phyloP scores from a whole-genome alignment of 2,113 vertebrate genomes.

The Micromys minutus region DNA sequence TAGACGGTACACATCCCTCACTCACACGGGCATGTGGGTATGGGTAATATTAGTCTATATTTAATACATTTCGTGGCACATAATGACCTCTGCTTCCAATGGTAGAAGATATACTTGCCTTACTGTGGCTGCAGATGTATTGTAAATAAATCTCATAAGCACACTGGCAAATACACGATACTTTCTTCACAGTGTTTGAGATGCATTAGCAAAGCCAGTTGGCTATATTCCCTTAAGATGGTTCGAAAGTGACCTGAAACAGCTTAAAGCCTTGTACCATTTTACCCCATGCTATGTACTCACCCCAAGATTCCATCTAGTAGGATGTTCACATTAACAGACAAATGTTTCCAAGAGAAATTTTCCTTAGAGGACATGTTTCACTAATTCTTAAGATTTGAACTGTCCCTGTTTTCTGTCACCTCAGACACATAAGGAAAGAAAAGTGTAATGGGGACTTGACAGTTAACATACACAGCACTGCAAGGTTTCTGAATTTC shows the following conservation, averaged over 20 bases:
- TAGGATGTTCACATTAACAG: not conserved
- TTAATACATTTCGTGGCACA: not conserved
- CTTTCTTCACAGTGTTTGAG: not conserved
- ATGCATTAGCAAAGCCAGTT: accelerated
- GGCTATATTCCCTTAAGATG: not conserved
- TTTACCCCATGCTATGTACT: not conserved
- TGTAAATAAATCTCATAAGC: not conserved
- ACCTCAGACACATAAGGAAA: not conserved
- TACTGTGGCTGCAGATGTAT: not conserved
- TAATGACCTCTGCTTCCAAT: not conserved
- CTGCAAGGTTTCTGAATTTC: not conserved
- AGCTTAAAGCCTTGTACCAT: not conserved
- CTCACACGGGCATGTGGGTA: not conserved
- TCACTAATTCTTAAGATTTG: not conserved
- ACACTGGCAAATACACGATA: not conserved
- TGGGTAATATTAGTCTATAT: not conserved
- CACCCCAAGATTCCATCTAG: not conserved
- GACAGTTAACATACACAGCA: not conserved
- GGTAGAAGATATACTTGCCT: not conserved
- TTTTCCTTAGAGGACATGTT: not conserved
- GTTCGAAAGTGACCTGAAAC: not conserved
- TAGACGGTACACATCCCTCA: not conserved
- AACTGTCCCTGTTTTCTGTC: not conserved
- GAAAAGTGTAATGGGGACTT: not conserved
- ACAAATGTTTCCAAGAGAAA: not conserved